Conservation (phyloP, 2,797 vertebrate species). For the Clamator glandarius region DNA sequence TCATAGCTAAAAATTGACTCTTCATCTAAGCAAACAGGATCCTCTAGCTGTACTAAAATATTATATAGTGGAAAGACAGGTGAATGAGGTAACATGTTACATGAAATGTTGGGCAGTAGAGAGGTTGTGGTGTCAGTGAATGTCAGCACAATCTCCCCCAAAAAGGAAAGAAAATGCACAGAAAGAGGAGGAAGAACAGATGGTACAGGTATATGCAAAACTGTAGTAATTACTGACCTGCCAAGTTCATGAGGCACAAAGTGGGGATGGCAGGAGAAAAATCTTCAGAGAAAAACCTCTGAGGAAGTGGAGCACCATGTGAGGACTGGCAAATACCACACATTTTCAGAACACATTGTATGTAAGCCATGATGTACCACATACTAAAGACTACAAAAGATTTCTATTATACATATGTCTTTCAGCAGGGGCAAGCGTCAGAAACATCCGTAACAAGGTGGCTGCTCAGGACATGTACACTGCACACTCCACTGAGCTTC, state of each 20-base stretch:
- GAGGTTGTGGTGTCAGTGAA: neutral
- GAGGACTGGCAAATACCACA: neutral
- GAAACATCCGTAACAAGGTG: neutral
- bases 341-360: neutral
- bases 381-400: neutral
- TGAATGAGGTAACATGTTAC: neutral
- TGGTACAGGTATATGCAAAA: neutral
- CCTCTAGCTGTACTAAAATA: neutral
- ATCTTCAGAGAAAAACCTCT: neutral
- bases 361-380: neutral
- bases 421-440: neutral
- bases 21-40: neutral
- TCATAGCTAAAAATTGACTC: neutral
- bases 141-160: neutral
- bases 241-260: neutral
- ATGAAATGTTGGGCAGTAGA: neutral
- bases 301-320: neutral
- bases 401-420: neutral
- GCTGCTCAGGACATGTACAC: neutral
- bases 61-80: neutral
- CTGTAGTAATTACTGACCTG: neutral
- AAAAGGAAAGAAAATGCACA: neutral
- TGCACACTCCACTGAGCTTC: neutral
- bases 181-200: neutral
- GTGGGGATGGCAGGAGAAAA: neutral